Evolutionary conservation across 2,888 invertebrate genomes (phyloP), one percentile per base, ranked within the genome.

Genomic region (Stenodema calcarata): DNA sequence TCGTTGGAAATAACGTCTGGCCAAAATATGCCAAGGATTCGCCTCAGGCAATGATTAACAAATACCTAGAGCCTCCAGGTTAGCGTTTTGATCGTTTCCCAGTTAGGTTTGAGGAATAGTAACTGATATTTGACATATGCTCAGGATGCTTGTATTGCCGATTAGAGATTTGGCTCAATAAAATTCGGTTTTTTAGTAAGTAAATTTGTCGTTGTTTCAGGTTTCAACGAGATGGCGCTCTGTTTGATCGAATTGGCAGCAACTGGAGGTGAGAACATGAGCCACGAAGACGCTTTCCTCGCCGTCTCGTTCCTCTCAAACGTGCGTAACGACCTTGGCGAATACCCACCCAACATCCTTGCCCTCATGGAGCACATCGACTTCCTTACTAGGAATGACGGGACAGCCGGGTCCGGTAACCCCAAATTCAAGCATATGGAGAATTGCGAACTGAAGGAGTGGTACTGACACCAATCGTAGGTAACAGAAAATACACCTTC

Each of bases 341-440:
- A 87, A 18, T 12, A 41, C 2, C 88, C 88, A 0, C 88, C 88
- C 27, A 88, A 87, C 75, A 83, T 87, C 44, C 79, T 87, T 27
- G 76, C 70, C 16, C 76, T 87, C 27, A 35, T 88, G 12, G 87
- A 87, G n/a, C 54, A 80, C 81, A 70, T 88, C 70, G 87, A 88
- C 78, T 62, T 41, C 47, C 18, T 28, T 1, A 86, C 87, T 0
- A 76, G 44, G 44, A 87, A 86, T 28, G 82, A 78, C 30, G 87
- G 83, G 2, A 47, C 4, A 12, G 41, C 41, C 41, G 30, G 16
- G 0, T 16, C 54, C 3, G 1, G 16, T 0, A 73, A 23, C 23
- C 62, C 62, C 23, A 6, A 62, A 23, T 62, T 62, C 62, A 62
- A 23, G 23, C 18, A 62, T 2, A 62, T 62, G 62, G 62, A 62